Base-by-base conservation (phyloP, 2,797 vertebrate genomes). In the Gephyroberyx darwinii region DNA sequence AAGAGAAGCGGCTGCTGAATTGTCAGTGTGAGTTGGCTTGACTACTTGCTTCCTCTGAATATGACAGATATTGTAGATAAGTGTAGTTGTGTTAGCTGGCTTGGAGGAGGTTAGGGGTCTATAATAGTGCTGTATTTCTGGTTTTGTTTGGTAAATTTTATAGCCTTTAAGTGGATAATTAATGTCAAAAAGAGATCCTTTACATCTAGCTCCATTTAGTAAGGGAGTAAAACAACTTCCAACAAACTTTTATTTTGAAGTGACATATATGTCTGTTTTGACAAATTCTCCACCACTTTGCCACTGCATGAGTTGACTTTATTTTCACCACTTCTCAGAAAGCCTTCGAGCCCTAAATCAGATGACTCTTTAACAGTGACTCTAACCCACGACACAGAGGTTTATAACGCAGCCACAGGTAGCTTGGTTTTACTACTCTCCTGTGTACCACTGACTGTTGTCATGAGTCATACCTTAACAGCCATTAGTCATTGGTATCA, bases 1-100 rank as follows among this genome's bases (percentile, higher is more conserved):
- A 92, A 92, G 80, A 86, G 88, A 92, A 77, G 82, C 75, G 86
- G 79, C 84, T 55, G 71, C 90, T 84, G 89, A 94, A 80, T 87
- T 94, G 79, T 94, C 94, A 90, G 93, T 94, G 93, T 94, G 94
- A 94, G 94, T 94, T 91, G 68, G 60, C 82, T 91, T 65, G 71
- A 87, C 78, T 88, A 64, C 77, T 91, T 89, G 80, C 77, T 89
- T 84, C 50, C 69, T 75, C 60, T 87, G 48, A 78, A 70, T 84
- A 63, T 82, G 31, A 71, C 33, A 57, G 69, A 80, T 66, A 1
- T 39, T 65, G 31, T 53, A 59, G 62, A 71, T 53, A 19, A 26
- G 51, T 61, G 52, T 30, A 45, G 53, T 60, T 52, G n/a, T 53
- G 12, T 30, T 26, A 37, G 60, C 16, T 51, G 35, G 19, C 20